Evolutionary conservation across 2,113 vertebrate species (phyloP), one percentile per base, ranked within the genome.

Genomic region (Carassius auratus): DNA sequence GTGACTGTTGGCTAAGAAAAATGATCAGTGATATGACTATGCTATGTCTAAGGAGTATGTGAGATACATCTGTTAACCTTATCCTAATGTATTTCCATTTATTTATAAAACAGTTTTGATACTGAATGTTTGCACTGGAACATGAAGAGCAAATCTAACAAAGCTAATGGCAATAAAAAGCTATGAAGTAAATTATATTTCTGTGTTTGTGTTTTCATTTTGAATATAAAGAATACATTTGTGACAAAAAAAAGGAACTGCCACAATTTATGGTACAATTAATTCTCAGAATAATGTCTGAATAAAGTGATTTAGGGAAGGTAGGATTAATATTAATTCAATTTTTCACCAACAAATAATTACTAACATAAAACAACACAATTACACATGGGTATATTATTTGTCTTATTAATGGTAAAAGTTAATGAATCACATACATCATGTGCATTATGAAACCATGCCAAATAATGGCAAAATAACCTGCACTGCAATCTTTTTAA

Each of bases 131-230:
- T 30, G 17, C 10, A 26, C 2, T 45, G 57, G 21, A 45, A 9
- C n/a, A 61, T 79, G 77, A 79, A 64, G 77, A 80, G 23, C 52
- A 59, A n/a, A 61, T 21, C 9, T 15, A 26, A 45, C 30, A 30
- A 30, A 30, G 2, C 77, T 45, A 45, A 23, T 6, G 9, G 59
- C 13, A 80, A 62, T 80, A 80, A 80, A 80, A 30, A 30, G 3
- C 21, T 45, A 9, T 80, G 36, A 80, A 64, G n/a, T 80, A 17
- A 17, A 64, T 45, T 38, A 21, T 80, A 80, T 64, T 30, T 30
- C 30, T 30, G 30, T 30, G 77, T 80, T 13, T 80, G 59, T 80
- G 59, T 42, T n/a, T 62, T 33, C 14, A 23, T 45, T 74, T 45
- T 74, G 38, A 21, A 74, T 48, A 74, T 13, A 14, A 48, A 45